Conservation (phyloP, 1,140 invertebrate genomes). For the Archegozetes longisetosus region DNA sequence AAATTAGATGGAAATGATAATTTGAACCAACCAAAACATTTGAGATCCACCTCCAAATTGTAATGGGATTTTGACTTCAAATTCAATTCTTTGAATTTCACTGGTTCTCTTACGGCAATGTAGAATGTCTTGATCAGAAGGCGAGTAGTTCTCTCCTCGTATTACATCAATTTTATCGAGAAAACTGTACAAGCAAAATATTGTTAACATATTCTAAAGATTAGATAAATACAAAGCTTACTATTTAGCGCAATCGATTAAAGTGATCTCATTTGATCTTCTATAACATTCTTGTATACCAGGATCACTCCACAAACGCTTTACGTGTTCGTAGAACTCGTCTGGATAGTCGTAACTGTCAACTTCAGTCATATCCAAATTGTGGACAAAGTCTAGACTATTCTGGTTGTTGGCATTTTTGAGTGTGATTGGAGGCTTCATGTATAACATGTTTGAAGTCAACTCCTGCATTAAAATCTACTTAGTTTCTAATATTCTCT, state of each 20-base stretch:
- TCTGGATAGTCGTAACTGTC: constrained; percentile 24
- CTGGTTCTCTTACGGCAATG: constrained; percentile 48
- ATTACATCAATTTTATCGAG: constrained; percentile 44
- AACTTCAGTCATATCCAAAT: constrained; percentile 28
- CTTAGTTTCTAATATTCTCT: neutral
- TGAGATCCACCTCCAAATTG: constrained; percentile 45
- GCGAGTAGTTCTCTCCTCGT: constrained; percentile 40
- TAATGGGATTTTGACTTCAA: constrained; percentile 47
- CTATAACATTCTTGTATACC: constrained; percentile 51
- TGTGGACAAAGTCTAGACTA: constrained; percentile 39
- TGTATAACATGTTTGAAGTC: constrained; percentile 36
- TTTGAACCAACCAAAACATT: constrained; percentile 41
- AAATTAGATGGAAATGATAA: neutral
- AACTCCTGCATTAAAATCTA: constrained; percentile 30
- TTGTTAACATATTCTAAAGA: neutral
- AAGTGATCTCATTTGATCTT: constrained; percentile 56
- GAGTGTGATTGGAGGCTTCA: constrained; percentile 33
- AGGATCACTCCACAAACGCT: constrained; percentile 35
- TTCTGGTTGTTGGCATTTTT: constrained; percentile 31
- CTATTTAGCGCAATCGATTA: constrained; percentile 67
- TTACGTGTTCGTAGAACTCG: constrained; percentile 49
- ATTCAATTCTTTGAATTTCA: constrained; percentile 53
- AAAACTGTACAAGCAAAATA: constrained; percentile 35
- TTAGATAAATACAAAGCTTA: constrained; percentile 20
- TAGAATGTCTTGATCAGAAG: constrained; percentile 49